Evolutionary conservation across 2,113 vertebrate genomes (phyloP).

Genomic region (Candoia aspera): DNA sequence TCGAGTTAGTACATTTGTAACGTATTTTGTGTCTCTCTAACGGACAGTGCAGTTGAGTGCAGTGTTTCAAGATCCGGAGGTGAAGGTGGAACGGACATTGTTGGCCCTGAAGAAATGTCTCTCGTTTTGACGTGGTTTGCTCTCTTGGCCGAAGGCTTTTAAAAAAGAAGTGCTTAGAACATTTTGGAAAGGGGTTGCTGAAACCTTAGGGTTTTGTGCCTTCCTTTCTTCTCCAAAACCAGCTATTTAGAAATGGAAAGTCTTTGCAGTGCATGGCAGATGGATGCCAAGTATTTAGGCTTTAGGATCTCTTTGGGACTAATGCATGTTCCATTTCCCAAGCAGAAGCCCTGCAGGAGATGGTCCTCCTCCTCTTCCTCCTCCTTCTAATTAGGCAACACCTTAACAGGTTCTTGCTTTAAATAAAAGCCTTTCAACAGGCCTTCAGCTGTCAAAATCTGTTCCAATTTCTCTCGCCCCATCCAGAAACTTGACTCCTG

Average conservation of each 20-base stretch:
- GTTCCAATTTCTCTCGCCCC: constrained; percentile 6
- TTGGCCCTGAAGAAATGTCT: constrained; percentile 18
- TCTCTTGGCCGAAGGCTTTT: constrained; percentile 4
- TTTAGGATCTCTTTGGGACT: constrained; percentile 64
- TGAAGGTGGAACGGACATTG: background rate
- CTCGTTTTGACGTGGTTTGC: constrained; percentile 8
- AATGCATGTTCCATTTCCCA: constrained; percentile 71
- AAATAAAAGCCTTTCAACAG: constrained; percentile 68
- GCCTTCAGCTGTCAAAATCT: constrained; percentile 51
- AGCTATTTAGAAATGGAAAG: constrained; percentile 70
- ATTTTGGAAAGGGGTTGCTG: background rate
- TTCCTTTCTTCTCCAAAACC: constrained; percentile 48
- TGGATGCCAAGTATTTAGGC: constrained; percentile 64
- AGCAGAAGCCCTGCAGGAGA: constrained; percentile 64
- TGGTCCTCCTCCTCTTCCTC: background rate
- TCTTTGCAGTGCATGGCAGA: constrained; percentile 67
- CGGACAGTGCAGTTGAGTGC: background rate
- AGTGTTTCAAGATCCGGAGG: background rate
- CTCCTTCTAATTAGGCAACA: constrained; percentile 70
- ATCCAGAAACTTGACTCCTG: constrained; percentile 39
- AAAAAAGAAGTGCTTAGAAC: constrained; percentile 7
- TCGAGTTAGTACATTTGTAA: background rate
- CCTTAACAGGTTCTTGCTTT: constrained; percentile 70
- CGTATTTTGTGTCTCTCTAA: background rate
- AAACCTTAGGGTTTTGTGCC: background rate